Evolutionary conservation across 2,797 vertebrate genomes (phyloP), one percentile per base, ranked within the genome.

Genomic region (Pygocentrus nattereri): DNA sequence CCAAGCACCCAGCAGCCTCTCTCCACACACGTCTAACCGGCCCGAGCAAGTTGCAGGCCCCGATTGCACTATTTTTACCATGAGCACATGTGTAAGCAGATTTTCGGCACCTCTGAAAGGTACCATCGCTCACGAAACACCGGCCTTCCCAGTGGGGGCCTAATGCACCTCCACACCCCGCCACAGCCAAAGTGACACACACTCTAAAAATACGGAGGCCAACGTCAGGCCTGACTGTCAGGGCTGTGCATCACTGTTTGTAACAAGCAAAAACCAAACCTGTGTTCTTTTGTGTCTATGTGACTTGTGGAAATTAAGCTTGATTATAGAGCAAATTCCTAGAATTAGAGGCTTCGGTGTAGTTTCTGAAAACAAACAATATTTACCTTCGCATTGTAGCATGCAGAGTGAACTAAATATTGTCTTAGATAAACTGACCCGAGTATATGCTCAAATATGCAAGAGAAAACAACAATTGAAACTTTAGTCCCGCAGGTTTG

Each of bases 201-300:
- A 47, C n/a, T 89, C 88, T 92, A 93, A 92, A 94, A 92, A 93
- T 93, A 93, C 79, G 80, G 76, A 85, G 88, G 84, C 90, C 89
- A 27, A 19, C 16, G 10, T 19, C 87, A 81, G 73, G 74, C 74
- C 58, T 31, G 31, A 44, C n/a, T 19, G 59, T 70, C 56, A 5
- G 6, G 34, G 30, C 25, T 6, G 47, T 27, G 62, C 65, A 71
- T 58, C 50, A 50, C 25, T 62, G 52, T 82, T 62, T 27, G 67
- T 11, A 44, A 68, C 61, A 61, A 69, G 78, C 76, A 64, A 71
- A 31, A 71, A 49, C 18, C 11, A 68, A 59, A 30, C 38, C 10
- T 15, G 34, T 34, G 52, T 19, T 23, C 18, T 16, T 54, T 6
- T 64, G 31, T 62, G 54, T 52, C 47, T 27, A 74, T 23, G 34